Conservation (phyloP, 2,113 vertebrate species). For the Channa argus region DNA sequence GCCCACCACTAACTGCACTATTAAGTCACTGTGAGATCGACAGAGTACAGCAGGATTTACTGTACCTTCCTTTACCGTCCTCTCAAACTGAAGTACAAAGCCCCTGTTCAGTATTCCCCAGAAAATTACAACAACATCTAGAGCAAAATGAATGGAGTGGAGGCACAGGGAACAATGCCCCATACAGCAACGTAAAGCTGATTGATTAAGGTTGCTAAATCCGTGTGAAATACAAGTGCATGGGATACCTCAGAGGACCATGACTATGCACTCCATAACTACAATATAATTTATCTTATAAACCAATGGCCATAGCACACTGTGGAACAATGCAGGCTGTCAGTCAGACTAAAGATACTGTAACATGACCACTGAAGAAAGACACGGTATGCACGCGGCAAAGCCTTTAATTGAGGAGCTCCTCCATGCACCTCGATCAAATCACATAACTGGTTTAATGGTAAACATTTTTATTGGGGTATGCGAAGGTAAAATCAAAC, state of each 20-base stretch:
- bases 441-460: too few species aligned
- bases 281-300: conserved; percentile 37
- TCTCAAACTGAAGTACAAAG: not conserved
- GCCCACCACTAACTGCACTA: conserved; percentile 30
- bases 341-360: not conserved
- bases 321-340: conserved; percentile 48
- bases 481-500: too few species aligned
- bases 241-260: conserved; percentile 23
- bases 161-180: conserved; percentile 36
- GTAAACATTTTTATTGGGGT: too few species aligned
- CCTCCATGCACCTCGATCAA: too few species aligned
- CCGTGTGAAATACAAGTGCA: conserved; percentile 32
- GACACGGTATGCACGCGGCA: not conserved
- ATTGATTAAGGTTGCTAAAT: conserved; percentile 63
- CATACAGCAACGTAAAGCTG: conserved; percentile 24
- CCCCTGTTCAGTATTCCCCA: conserved; percentile 11
- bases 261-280: conserved; percentile 10
- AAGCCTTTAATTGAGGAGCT: not conserved
- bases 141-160: conserved; percentile 8
- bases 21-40: conserved; percentile 27
- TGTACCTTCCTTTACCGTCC: conserved; percentile 7
- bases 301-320: conserved; percentile 23
- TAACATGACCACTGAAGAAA: not conserved
- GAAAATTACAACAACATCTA: not conserved
- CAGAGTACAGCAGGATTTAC: conserved; percentile 19